Evolutionary conservation across 2,113 vertebrate genomes (phyloP), one percentile per base, ranked within the genome.

Genomic region (Carassius auratus): DNA sequence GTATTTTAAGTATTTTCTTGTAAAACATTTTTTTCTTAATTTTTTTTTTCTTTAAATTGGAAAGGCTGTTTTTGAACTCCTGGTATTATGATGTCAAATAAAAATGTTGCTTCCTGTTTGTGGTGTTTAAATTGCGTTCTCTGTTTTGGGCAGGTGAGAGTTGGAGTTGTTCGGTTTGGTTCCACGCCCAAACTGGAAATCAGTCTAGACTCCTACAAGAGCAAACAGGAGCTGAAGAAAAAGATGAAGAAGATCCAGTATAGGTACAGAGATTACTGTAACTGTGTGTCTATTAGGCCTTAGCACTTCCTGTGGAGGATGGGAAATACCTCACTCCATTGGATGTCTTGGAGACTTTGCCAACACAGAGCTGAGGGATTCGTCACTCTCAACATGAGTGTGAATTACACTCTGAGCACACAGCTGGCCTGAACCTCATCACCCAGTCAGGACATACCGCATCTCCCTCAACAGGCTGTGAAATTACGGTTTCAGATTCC

Each of bases 91-190:
- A 26, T 78, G 45, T 52, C 19, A 15, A 87, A 8, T 48, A 42
- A 42, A 7, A 42, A 42, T 6, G 7, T 9, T 9, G 38, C 12
- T 50, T 33, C 59, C n/a, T 23, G 48, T 52, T 57, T 64, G n/a
- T 59, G 30, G 15, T 75, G 2, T 52, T 57, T 23, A 15, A 77
- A 30, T 1, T 5, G 9, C 13, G 10, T 76, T 13, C 3, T 86
- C 42, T 64, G 4, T 89, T 38, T 48, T 80, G 64, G 5, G 64
- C 90, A 99, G 98, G 96, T 97, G 80, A 93, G 93, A n/a, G 97
- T 99, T 69, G 98, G 97, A 82, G 89, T 95, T 1, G 81, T 98
- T 61, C 98, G 98, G 91, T 98, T 97, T 80, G 94, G 96, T 80
- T 96, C 95, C 3, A 13, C 84, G 30, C 96, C 96, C 8, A 93